Base-by-base conservation (phyloP, 1,140 invertebrate species). In the Thereuonema tuberculata region DNA sequence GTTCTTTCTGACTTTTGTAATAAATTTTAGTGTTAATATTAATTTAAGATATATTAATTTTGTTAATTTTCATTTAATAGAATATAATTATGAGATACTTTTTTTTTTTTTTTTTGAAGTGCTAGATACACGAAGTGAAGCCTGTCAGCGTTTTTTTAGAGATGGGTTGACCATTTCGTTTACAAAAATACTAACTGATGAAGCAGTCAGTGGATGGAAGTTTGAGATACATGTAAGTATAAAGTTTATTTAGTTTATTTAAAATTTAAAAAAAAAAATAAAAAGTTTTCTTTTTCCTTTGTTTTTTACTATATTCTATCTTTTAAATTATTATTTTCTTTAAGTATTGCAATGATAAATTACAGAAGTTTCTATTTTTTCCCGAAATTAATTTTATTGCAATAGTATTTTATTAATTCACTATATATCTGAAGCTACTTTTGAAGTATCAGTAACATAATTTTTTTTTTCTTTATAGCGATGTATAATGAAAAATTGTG, bases 131-230 rank as follows among this genome's bases (percentile, higher is more conserved):
- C 82, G 86, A 70, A 89, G 89, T 72, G 85, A 90, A 76, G 82
- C 86, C 59, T 98, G 93, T 74, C 91, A 96, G 71, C 80, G 91
- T 67, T 97, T 97, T 80, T 95, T 93, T 76, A 83, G 89, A 66
- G 93, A 97, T 74, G 92, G 91, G 21, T 77, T 98, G 50, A 93
- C 89, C 62, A 85, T 93, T 63, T 96, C 93, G 50, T 98, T 98
- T 75, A 93, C 89, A 20, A 96, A 97, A 77, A 94, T 98, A 71
- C 79, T 97, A 66, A 96, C 93, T n/a, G 93, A 98, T 76, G 93
- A 98, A 72, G 93, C 93, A 52, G 93, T 98, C 31, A 92, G 87
- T 69, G 93, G 90, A 69, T 98, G 94, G 94, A 97, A 96, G 75
- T 82, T 84, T 69, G 95, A 96, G 73, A 97, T 97, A 69, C 93